Base-by-base conservation (phyloP, 2,113 vertebrate species). In the Ursus arctos region DNA sequence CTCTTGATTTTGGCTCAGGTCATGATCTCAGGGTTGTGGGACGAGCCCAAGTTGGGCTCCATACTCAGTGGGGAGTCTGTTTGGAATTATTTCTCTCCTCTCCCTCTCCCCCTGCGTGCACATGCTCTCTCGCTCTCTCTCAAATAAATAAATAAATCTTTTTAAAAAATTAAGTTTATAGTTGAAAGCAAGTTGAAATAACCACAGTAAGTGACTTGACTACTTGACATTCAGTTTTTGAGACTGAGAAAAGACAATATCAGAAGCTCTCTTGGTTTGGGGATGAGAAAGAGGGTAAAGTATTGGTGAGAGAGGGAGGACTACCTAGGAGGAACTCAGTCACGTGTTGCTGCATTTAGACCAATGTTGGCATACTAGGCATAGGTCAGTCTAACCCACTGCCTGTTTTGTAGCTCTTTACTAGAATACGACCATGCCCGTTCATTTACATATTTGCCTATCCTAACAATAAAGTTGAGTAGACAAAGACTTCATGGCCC, bases 101-200 rank as follows among this genome's bases (percentile, higher is more conserved):
- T 65, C 28, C 63, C 63, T 65, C 31, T 69, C 33, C 65, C 16
- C 33, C 16, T 69, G 16, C 51, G 13, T 19, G 18, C 55, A 18
- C 0, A 0, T 19, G 18, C 12, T 14, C 51, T 53, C 51, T 53
- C 2, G 15, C 31, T 16, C 31, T 33, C 65, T 33, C 28, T n/a
- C 16, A 69, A 69, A 69, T n/a, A 69, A 33, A 67, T 67, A 33
- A 16, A 67, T 67, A 33, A 16, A 69, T 67, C 65, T 57, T 53
- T 57, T 8, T 7, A 67, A 71, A n/a, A 87, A 87, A 36, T 21
- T 21, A 81, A 53, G 69, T 72, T 79, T 95, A 49, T 91, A 86
- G 82, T 53, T 36, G 72, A 92, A 94, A 89, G n/a, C 71, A 76
- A 31, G 31, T 61, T 81, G 40, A 88, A 94, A 51, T 67, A 82